Base-by-base conservation (phyloP, 2,113 vertebrate species). In the Hemiprocne comata region DNA sequence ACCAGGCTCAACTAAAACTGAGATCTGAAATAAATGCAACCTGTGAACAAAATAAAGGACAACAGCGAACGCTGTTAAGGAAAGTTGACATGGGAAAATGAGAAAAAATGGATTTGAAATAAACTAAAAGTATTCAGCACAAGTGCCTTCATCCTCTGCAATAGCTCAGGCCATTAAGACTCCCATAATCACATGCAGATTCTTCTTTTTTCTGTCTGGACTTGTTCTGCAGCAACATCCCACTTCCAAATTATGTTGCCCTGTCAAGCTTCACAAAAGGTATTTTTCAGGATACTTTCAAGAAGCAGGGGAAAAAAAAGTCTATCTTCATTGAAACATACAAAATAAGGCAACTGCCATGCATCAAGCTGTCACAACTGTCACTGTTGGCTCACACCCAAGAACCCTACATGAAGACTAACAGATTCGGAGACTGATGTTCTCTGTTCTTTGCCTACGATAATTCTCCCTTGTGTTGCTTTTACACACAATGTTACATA, bases 101-200 rank as follows among this genome's bases (percentile, higher is more conserved):
- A 36, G 81, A 70, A 90, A 74, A 85, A 95, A 62, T 26, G 20
- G 21, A 40, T 71, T 73, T 21, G 28, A 96, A 66, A 69, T 18
- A 25, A 66, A 92, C 23, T 5, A 48, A 82, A 81, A 73, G 36
- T 29, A 58, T 42, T 73, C 66, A 84, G 72, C 29, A n/a, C 6
- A 80, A 79, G 28, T 13, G 31, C n/a, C 40, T 70, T 70, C 55
- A 58, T 73, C 42, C 36, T 64, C 72, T 82, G 48, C 34, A 87
- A 17, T 0, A 42, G 26, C 57, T 86, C 55, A 14, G 31, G 42
- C n/a, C 44, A 31, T 75, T 69, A 16, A 0, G 0, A 76, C 54
- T 85, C 25, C 23, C 13, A 65, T 3, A 64, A 51, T 7, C 28
- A 61, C 36, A 18, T 5, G 17, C 26, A 61, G 40, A n/a, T 17